Base-by-base conservation (phyloP, 2,113 vertebrate genomes). In the Platycercus adscitus region DNA sequence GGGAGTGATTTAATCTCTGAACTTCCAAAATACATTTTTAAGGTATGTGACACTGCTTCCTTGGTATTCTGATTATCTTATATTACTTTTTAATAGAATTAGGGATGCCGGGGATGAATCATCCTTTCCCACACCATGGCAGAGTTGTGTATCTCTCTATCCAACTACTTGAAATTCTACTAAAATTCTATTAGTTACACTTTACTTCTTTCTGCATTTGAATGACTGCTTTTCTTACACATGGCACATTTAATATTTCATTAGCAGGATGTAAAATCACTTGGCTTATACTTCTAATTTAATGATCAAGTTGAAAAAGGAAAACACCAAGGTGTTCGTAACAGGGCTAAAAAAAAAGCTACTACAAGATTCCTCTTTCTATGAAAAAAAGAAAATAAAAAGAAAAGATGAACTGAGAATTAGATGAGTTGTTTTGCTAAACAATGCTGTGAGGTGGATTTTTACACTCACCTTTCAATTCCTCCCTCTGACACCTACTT, bases 171-270 rank as follows among this genome's bases (percentile, higher is more conserved):
- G 50, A 73, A 93, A 92, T 88, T 79, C 69, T 68, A 41, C 31
- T 79, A 83, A 82, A 85, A 81, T 93, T 84, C 55, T 73, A 35
- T 89, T 86, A 93, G 72, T 93, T 81, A 69, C 46, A 79, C 19
- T 53, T 68, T 43, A 83, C 17, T 72, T 79, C 46, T 65, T 78
- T 37, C 52, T 91, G 35, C 17, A 80, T 72, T 71, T 75, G 37
- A 95, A 78, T 71, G 25, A 60, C 50, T 82, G 53, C 20, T 85
- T 78, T 87, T 19, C n/a, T 83, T 72, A 70, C 11, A 46, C 8
- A 26, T 31, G 35, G 7, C 11, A 89, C 17, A 60, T 58, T 72
- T 75, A 52, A 44, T 53, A 88, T 63, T 88, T 89, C 21, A 70
- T 84, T 97, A 75, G 46, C 55, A 85, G 20, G 39, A 28, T 21